A percentile compares a stretch with the other conserved stretches of the same genome.
phyloP scores from a whole-genome alignment of 2,113 vertebrate genomes.

The Jacana jacana region DNA sequence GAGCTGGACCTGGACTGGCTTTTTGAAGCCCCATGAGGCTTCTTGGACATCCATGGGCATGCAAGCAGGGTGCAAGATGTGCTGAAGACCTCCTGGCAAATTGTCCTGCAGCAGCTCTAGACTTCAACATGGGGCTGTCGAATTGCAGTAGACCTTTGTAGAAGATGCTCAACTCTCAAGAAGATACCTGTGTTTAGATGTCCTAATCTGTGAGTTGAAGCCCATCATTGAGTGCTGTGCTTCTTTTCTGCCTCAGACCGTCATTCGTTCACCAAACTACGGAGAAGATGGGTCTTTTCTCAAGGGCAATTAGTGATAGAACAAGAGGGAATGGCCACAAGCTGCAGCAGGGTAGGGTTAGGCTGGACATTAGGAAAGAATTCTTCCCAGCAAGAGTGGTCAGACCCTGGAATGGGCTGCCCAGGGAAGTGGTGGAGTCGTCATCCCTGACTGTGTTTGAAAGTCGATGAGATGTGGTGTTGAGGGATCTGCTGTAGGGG shows the following conservation, averaged over 20 bases:
- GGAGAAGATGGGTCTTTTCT: neutral
- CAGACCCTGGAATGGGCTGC: no score
- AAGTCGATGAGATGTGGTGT: no score
- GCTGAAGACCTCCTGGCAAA: neutral
- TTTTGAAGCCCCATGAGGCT: neutral
- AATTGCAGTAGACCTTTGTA: neutral
- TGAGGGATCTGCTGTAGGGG: no score
- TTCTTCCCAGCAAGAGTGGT: no score
- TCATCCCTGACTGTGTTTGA: no score
- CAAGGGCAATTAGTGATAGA: no score
- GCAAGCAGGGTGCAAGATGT: neutral
- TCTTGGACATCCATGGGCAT: neutral
- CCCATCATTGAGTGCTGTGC: rapidly evolving
- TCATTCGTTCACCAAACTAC: neutral
- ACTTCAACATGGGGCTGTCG: neutral
- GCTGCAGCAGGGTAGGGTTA: no score
- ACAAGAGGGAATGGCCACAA: no score
- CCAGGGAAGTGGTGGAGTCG: no score
- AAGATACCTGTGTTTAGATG: neutral
- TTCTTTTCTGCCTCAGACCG: neutral
- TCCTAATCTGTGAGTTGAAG: neutral
- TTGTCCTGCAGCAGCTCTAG: neutral
- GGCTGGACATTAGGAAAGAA: no score
- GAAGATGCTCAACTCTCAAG: neutral
- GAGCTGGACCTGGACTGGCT: neutral